Conservation (phyloP, 2,888 invertebrate species). For the Pandemis corylana region DNA sequence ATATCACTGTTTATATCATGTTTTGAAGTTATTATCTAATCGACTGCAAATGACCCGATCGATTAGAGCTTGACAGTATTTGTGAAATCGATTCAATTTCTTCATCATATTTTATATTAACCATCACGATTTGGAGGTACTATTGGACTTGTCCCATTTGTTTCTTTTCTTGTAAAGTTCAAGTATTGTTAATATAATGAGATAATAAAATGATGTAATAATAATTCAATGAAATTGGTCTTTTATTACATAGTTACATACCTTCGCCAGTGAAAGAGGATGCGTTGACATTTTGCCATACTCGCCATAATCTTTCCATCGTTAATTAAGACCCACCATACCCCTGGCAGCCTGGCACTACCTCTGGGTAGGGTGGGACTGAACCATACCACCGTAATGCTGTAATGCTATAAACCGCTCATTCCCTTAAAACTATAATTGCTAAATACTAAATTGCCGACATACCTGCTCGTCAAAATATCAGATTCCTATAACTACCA, state of each 20-base stretch:
- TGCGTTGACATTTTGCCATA: too few relatives aligned
- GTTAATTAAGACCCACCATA: too few relatives aligned
- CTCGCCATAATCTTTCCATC: too few relatives aligned
- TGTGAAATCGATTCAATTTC: conserved; percentile 39
- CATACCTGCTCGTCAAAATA: too few relatives aligned
- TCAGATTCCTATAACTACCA: too few relatives aligned
- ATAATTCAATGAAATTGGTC: conserved; percentile 40
- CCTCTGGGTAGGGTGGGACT: too few relatives aligned
- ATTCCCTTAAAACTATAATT: too few relatives aligned
- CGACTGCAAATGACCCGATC: conserved; percentile 25
- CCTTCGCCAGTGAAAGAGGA: too few relatives aligned
- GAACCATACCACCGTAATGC: too few relatives aligned
- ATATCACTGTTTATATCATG: conserved; percentile 43
- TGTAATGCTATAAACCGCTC: too few relatives aligned
- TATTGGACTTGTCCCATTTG: conserved; percentile 62
- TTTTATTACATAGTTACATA: conserved; percentile 42
- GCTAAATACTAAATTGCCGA: too few relatives aligned
- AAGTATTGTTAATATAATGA: conserved; percentile 60
- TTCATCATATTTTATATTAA: conserved; percentile 41
- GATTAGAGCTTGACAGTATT: conserved; percentile 56
- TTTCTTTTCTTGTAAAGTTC: conserved; percentile 66
- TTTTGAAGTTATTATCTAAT: conserved; percentile 44
- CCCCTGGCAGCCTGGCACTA: too few relatives aligned
- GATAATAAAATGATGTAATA: conserved; percentile 63
- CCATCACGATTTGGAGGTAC: conserved; percentile 41